A percentile compares a stretch with the other conserved stretches of the same genome.
These are phyloP conservation scores for Neodiprion lecontei DNA, from an alignment of 1,140 invertebrate genomes.

Conservation along the genomic window DNA sequence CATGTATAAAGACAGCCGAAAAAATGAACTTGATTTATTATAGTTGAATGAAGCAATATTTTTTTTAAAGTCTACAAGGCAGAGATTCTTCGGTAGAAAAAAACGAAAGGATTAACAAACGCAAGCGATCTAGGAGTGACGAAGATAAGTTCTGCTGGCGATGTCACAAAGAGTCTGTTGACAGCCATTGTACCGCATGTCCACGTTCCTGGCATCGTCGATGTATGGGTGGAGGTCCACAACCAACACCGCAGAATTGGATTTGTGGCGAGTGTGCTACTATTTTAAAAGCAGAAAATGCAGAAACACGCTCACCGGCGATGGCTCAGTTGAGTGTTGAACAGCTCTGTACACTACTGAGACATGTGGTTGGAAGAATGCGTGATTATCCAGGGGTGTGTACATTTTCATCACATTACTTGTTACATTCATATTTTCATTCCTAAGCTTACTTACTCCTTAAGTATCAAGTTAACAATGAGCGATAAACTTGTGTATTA, in stretches of 20 bases:
- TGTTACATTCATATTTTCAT: constrained; percentile 20
- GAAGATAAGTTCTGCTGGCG: constrained; percentile 89
- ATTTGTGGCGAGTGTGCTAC: constrained; percentile 86
- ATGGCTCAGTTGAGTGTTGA: constrained; percentile 77
- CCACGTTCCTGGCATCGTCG: constrained; percentile 84
- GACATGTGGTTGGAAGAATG: constrained; percentile 78
- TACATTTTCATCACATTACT: constrained; percentile 26
- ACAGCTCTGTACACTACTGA: constrained; percentile 77
- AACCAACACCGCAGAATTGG: constrained; percentile 71
- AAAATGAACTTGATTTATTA: too few species aligned
- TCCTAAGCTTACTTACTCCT: neutral
- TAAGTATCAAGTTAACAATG: neutral
- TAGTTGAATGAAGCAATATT: neutral
- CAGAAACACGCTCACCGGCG: constrained; percentile 73
- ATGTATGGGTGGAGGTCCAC: constrained; percentile 69
- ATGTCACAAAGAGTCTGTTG: constrained; percentile 76
- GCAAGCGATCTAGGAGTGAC: constrained; percentile 40
- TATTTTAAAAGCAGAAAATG: constrained; percentile 81
- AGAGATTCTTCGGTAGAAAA: constrained; percentile 1
- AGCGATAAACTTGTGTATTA: neutral
- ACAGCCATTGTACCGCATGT: constrained; percentile 80
- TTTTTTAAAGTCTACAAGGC: constrained; percentile 18
- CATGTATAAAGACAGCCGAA: too few species aligned
- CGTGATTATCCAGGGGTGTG: constrained; percentile 75
- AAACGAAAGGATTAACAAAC: constrained; percentile 29